These are phyloP conservation scores for Morpho deidamia DNA, from an alignment of 2,888 invertebrate species.

Conservation along the genomic window DNA sequence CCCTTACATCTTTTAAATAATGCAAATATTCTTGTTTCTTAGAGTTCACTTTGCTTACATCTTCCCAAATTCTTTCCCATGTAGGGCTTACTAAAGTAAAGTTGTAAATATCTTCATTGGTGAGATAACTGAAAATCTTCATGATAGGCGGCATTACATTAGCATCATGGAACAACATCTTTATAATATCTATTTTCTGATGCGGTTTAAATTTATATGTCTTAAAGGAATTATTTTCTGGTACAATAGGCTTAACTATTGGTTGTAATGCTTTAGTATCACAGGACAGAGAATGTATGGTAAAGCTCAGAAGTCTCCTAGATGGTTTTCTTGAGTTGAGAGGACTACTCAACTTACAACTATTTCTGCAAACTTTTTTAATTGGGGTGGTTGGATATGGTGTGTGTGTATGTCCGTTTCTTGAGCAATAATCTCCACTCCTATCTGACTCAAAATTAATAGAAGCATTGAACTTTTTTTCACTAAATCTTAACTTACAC, in stretches of 20 bases:
- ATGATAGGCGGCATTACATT: slow-evolving; percentile 48
- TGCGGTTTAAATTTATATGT: slow-evolving; percentile 45
- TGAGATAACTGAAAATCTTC: slow-evolving; percentile 55
- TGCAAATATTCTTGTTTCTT: slow-evolving; percentile 44
- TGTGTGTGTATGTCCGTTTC: slow-evolving; percentile 18
- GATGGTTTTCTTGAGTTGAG: slow-evolving; percentile 43
- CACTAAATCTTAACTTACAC: slow-evolving; percentile 55
- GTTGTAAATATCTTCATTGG: slow-evolving; percentile 58
- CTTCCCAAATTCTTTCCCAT: slow-evolving; percentile 57
- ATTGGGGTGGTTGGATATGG: slow-evolving; percentile 63
- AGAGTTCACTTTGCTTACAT: slow-evolving; percentile 41
- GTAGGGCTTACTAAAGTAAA: slow-evolving; percentile 55
- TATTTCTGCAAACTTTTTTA: slow-evolving; percentile 48
- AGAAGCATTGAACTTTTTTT: slow-evolving; percentile 34
- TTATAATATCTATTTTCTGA: slow-evolving; percentile 62
- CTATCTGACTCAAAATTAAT: slow-evolving; percentile 14
- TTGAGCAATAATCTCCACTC: slow-evolving; percentile 5
- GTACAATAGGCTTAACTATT: slow-evolving; percentile 29
- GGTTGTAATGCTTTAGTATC: slow-evolving; percentile 47
- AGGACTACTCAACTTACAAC: slow-evolving; percentile 49
- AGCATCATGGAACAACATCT: slow-evolving; percentile 44
- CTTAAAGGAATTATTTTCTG: slow-evolving; percentile 4
- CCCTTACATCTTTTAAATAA: slow-evolving; percentile 47
- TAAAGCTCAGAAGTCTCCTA: slow-evolving; percentile 50
- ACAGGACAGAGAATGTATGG: slow-evolving; percentile 59